Percentiles rank a stretch among this genome's conserved stretches.
Conservation (phyloP, 2,113 vertebrate genomes). For the Pan paniscus region DNA sequence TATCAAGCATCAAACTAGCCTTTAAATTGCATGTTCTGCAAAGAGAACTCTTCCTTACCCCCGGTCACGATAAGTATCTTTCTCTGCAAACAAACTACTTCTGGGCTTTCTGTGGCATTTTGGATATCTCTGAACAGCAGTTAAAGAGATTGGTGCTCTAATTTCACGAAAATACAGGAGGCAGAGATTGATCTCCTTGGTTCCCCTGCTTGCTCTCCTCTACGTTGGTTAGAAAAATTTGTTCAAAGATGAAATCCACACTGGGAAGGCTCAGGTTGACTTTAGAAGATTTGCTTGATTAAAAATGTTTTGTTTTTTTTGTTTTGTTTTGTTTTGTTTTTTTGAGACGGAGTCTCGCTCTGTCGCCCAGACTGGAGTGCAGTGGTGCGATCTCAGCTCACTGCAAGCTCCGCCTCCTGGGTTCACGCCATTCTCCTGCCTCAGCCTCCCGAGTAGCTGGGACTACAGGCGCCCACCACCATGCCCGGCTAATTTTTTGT, state of each 20-base stretch:
- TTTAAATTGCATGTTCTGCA: constrained; percentile 24
- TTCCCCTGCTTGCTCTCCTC: neutral
- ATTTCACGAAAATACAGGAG: neutral
- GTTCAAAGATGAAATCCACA: neutral
- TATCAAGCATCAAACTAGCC: constrained; percentile 46
- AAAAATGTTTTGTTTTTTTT: neutral
- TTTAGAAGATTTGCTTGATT: neutral
- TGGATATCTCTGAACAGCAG: neutral
- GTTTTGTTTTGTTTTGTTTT: too few relatives aligned
- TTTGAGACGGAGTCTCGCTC: too few relatives aligned
- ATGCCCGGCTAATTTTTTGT: too few relatives aligned
- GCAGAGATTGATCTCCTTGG: neutral
- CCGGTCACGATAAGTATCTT: neutral
- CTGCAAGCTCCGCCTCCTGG: too few relatives aligned
- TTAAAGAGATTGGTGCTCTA: neutral
- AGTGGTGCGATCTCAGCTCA: too few relatives aligned
- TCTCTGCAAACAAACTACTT: neutral
- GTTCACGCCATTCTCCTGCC: too few relatives aligned
- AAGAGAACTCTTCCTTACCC: neutral
- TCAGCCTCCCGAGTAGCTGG: too few relatives aligned
- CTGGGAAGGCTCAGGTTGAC: neutral
- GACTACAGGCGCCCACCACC: too few relatives aligned
- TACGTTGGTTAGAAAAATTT: neutral
- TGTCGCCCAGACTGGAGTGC: too few relatives aligned
- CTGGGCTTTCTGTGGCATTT: neutral